phyloP scores from a whole-genome alignment of 2,888 invertebrate species.

The Euphydryas editha region DNA sequence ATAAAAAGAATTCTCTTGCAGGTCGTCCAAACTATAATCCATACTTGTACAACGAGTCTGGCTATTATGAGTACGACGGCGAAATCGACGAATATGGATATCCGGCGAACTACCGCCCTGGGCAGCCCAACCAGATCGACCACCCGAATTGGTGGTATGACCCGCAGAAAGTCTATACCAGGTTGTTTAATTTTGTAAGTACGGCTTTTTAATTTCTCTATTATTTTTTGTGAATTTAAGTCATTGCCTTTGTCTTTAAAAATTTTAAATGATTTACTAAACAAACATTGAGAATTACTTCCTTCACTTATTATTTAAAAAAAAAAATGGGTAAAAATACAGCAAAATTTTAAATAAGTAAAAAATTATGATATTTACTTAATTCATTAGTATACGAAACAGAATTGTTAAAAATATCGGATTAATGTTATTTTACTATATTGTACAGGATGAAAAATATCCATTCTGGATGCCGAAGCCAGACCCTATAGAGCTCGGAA shows the following conservation, averaged over 20 bases:
- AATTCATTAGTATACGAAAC: too few relatives aligned
- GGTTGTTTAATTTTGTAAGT: conserved; percentile 89
- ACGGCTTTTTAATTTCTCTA: neutral
- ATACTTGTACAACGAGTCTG: conserved; percentile 70
- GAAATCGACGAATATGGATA: conserved; percentile 56
- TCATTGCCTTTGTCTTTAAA: too few relatives aligned
- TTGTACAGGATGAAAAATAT: conserved; percentile 87
- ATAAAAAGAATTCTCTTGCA: conserved; percentile 42
- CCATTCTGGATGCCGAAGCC: conserved; percentile 91
- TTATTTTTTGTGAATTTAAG: too few relatives aligned
- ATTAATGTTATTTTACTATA: too few relatives aligned
- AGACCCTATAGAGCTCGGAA: conserved; percentile 77
- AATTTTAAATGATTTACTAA: too few relatives aligned
- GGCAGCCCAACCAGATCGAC: conserved; percentile 79
- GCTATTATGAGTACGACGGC: conserved; percentile 55
- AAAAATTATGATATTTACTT: too few relatives aligned
- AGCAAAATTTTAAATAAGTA: too few relatives aligned
- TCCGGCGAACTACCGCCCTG: conserved; percentile 55
- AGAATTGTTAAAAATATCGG: too few relatives aligned
- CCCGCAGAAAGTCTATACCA: conserved; percentile 84
- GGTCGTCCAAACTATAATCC: conserved; percentile 75
- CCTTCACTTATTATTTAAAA: too few relatives aligned
- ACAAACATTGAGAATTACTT: too few relatives aligned
- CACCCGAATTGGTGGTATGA: conserved; percentile 82
- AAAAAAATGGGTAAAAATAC: too few relatives aligned